Evolutionary conservation across 2,797 vertebrate species (phyloP).

Genomic region (Remorina albescens): DNA sequence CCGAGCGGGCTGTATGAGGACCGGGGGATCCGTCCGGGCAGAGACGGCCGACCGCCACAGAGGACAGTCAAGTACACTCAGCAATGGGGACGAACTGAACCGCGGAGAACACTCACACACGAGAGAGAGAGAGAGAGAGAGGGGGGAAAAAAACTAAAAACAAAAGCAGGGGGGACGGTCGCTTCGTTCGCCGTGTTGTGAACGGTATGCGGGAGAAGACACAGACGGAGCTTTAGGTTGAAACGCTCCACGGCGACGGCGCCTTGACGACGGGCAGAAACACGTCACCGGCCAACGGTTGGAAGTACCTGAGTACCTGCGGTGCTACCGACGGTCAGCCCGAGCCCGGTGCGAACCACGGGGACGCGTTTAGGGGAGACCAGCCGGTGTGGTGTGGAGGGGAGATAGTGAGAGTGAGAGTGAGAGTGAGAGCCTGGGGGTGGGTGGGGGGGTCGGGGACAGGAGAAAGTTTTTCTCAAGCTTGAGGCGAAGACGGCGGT

Average conservation of each 20-base stretch:
- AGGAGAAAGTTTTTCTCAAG: conserved; percentile 74
- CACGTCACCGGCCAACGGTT: conserved; percentile 32
- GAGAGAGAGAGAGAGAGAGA: too few species aligned
- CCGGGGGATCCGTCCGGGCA: conserved; percentile 28
- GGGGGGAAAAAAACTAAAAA: too few species aligned
- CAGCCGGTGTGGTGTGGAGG: too few species aligned
- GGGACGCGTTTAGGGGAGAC: too few species aligned
- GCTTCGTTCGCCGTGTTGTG: not conserved
- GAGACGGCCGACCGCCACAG: conserved; percentile 3
- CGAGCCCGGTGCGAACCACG: conserved; percentile 24
- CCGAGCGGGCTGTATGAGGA: conserved; percentile 47
- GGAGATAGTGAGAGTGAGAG: not conserved
- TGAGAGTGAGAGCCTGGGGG: not conserved
- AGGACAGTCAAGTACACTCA: conserved; percentile 11
- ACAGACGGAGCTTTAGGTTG: conserved; percentile 30
- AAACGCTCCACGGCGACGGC: conserved; percentile 34
- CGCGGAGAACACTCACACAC: conserved; percentile 5
- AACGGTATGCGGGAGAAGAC: conserved; percentile 34
- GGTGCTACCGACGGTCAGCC: conserved; percentile 51
- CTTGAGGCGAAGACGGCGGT: conserved; percentile 64
- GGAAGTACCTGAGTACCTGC: conserved; percentile 74
- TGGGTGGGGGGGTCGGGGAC: not conserved
- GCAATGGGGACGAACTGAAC: conserved; percentile 68
- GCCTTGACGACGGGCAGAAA: conserved; percentile 41
- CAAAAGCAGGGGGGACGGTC: too few species aligned